Conservation (phyloP, 2,113 vertebrate species). For the Apodemus sylvaticus region DNA sequence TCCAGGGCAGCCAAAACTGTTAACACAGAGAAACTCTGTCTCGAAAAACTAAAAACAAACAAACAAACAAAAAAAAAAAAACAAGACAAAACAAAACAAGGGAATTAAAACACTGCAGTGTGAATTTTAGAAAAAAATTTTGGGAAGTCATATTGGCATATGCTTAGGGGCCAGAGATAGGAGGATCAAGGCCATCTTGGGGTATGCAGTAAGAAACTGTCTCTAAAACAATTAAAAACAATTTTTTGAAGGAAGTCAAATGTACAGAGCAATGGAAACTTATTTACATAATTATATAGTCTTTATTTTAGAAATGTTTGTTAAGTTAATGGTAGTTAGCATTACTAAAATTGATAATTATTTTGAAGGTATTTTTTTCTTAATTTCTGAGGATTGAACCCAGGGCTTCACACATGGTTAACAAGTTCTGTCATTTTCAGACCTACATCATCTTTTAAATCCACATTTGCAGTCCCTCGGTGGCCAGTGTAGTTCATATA, state of each 20-base stretch:
- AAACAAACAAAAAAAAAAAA: not conserved
- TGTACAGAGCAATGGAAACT: not conserved
- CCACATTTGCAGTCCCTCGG: not conserved
- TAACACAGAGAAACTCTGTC: not conserved
- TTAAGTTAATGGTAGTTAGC: not conserved
- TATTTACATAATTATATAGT: not conserved
- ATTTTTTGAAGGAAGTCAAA: not conserved
- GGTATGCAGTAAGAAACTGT: not conserved
- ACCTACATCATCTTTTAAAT: constrained; percentile 17
- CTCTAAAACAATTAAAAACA: not conserved
- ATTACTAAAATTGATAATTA: constrained; percentile 49
- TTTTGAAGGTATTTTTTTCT: not conserved
- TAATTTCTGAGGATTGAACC: not conserved
- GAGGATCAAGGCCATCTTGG: not conserved
- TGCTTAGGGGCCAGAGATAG: not conserved
- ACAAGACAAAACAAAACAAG: not conserved
- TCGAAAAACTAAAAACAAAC: not conserved
- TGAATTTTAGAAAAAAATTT: not conserved
- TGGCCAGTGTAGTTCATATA: not conserved
- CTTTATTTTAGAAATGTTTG: constrained; percentile 46
- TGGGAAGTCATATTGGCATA: not conserved
- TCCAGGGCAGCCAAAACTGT: not conserved
- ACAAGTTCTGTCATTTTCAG: not conserved
- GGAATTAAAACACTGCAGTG: not conserved
- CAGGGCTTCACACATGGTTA: not conserved